phyloP scores from a whole-genome alignment of 2,888 invertebrate species.

The Drosophila incognita region DNA sequence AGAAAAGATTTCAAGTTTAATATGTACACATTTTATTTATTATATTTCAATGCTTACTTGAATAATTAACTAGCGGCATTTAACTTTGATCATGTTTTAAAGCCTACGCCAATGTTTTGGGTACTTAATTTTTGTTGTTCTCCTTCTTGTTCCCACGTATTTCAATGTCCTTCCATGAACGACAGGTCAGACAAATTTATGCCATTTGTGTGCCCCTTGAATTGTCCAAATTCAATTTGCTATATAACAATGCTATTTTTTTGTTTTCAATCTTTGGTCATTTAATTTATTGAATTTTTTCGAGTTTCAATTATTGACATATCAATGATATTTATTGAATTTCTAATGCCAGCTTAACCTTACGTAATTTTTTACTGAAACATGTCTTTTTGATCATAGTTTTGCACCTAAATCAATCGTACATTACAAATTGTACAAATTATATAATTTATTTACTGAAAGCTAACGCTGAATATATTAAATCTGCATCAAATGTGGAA shows the following conservation, averaged over 20 bases:
- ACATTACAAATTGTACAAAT: too few relatives aligned
- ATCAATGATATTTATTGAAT: conserved; percentile 67
- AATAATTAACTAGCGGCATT: conserved; percentile 45
- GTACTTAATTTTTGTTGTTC: neutral
- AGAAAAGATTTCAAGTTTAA: conserved; percentile 36
- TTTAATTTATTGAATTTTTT: conserved; percentile 24
- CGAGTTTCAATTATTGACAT: conserved; percentile 65
- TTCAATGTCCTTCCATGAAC: conserved; percentile 38
- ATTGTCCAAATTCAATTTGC: conserved; percentile 67
- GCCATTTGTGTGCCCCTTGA: conserved; percentile 52
- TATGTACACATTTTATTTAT: conserved; percentile 13
- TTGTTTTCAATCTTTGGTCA: conserved; percentile 31
- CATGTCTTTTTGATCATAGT: too few relatives aligned
- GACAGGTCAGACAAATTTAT: conserved; percentile 50
- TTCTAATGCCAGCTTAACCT: conserved; percentile 50
- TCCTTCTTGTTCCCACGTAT: conserved; percentile 22
- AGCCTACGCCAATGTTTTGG: neutral
- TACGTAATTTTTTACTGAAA: conserved; percentile 19
- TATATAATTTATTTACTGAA: neutral
- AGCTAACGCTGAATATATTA: neutral
- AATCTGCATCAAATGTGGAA: conserved; percentile 29
- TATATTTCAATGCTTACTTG: conserved; percentile 26
- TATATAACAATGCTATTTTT: conserved; percentile 65
- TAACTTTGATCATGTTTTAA: conserved; percentile 18
- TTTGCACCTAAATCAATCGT: too few relatives aligned